Evolutionary conservation across 2,888 invertebrate genomes (phyloP), one percentile per base, ranked within the genome.

Genomic region (Mythimna impura): DNA sequence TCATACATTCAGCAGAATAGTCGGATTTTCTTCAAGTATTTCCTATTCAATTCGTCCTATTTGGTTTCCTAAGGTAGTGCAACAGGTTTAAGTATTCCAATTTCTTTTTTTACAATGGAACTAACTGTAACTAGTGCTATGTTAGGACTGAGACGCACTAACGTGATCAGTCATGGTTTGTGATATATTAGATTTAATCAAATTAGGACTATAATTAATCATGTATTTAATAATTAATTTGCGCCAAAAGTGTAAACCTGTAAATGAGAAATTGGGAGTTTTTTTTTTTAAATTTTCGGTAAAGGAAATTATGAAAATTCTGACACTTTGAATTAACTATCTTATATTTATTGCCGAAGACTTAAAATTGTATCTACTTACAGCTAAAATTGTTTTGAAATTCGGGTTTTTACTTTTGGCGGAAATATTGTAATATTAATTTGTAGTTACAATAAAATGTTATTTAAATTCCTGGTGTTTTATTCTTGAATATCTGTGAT

Each of bases 371-470:
- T 57, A 47, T 47, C 47, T 47, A 50, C 7, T 36, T 40, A 7
- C 22, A 71, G 22, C 22, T 54, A 8, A 0, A 62, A 71, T 69
- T n/a, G 10, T 57, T 34, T 22, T 40, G 30, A 34, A 22, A 55
- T 25, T 73, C 43, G 12, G 78, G 78, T 77, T 84, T 85, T 83
- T 86, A 87, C 88, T 90, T 91, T 88, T 91, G 88, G 86, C 83
- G 86, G 78, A 87, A 81, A 77, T 65, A 87, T 78, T 81, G 80
- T 85, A 84, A 79, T 84, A 85, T 86, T 89, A 88, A 86, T 89
- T 89, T 91, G 88, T 94, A 93, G 91, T 89, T 93, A 91, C 86
- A 94, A 91, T 94, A 93, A 94, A 94, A 91, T 89, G 93, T 93
- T 94, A 92, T 89, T 90, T 91, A 83, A 82, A 81, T 57, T 58